Percentiles rank a stretch among this genome's conserved stretches.
Conservation (phyloP, 2,797 vertebrate species). For the Onychomys arenicola region DNA sequence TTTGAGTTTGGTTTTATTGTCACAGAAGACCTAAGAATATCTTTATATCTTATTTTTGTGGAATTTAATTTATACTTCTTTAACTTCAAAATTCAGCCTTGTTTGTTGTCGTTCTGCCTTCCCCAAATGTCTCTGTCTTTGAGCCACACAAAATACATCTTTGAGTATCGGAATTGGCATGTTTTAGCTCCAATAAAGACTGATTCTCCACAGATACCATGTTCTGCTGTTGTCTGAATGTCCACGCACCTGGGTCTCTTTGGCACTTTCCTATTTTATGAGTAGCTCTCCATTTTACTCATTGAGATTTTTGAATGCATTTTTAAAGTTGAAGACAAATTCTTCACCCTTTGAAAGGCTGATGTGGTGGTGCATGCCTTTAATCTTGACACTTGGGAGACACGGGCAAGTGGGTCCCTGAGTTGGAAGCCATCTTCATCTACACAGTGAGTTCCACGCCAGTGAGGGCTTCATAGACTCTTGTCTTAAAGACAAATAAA, state of each 20-base stretch:
- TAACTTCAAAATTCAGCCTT: background rate
- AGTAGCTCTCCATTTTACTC: constrained; percentile 11
- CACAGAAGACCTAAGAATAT: background rate
- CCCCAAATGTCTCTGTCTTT: background rate
- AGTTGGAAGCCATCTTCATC: background rate
- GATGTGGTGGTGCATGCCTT: background rate
- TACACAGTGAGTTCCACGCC: background rate
- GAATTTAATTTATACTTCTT: background rate
- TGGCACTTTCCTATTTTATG: background rate
- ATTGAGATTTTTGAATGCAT: background rate
- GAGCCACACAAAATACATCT: background rate
- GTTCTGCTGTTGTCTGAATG: background rate
- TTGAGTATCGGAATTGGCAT: background rate
- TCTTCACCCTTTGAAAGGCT: background rate
- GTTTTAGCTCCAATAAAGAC: background rate
- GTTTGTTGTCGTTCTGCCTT: background rate
- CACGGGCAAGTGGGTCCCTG: background rate
- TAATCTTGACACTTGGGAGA: background rate
- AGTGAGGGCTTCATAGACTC: background rate
- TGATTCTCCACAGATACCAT: background rate
- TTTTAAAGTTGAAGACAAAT: background rate
- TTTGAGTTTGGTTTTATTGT: background rate
- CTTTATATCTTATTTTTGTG: background rate
- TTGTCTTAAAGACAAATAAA: background rate
- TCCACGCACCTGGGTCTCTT: background rate